Conservation (phyloP, 2,797 vertebrate species). For the Otus scops region DNA sequence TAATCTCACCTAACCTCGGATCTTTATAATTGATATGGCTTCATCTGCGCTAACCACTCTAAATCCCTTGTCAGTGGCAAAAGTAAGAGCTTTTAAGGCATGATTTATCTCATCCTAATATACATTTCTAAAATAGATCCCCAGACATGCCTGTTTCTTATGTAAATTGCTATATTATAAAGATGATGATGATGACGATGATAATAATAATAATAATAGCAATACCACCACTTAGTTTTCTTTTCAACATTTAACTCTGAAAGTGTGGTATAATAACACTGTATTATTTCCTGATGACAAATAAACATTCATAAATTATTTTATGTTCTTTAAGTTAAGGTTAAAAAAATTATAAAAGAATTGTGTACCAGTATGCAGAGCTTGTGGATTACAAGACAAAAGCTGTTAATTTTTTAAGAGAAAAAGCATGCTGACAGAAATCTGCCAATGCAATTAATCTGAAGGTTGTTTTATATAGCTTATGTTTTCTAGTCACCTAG, state of each 20-base stretch:
- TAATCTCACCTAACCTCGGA: not conserved
- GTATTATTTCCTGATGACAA: not conserved
- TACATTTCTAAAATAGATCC: not conserved
- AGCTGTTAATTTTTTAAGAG: not conserved
- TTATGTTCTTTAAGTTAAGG: not conserved
- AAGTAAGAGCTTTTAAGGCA: not conserved
- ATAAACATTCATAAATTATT: not conserved
- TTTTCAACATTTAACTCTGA: not conserved
- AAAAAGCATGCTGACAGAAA: not conserved
- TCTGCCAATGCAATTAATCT: not conserved
- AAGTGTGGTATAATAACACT: not conserved
- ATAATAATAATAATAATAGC: too few species aligned
- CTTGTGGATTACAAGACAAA: not conserved
- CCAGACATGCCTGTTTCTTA: not conserved
- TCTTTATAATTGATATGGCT: not conserved
- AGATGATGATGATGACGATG: not conserved
- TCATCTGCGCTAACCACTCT: not conserved
- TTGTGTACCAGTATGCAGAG: not conserved
- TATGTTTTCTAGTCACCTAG: not conserved
- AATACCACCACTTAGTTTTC: not conserved
- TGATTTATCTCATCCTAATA: not conserved
- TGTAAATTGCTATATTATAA: not conserved
- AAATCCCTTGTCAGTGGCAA: not conserved
- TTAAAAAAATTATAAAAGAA: not conserved
- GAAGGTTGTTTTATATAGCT: not conserved